Percentiles rank a stretch among this genome's conserved stretches.
phyloP scores from a whole-genome alignment of 2,888 invertebrate species.

The Embidobia sp. region DNA sequence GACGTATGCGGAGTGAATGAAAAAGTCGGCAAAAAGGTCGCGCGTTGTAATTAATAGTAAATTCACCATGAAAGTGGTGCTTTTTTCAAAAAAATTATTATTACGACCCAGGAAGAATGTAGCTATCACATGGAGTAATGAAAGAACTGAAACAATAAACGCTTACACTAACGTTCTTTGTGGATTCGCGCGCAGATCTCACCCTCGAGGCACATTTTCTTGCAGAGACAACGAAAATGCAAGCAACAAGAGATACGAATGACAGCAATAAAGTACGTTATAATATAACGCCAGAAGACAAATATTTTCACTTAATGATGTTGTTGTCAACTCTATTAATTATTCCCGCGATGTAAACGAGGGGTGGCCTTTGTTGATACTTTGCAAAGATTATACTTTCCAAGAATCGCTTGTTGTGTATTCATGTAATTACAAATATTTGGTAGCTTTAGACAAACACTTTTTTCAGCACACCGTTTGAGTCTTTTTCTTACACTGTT shows the following conservation, averaged over 20 bases:
- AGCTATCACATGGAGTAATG: constrained; percentile 57
- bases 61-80: constrained; percentile 25
- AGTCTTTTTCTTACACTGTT: too few species aligned
- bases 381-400: constrained; percentile 40
- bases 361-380: constrained; percentile 35
- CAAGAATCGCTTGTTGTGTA: constrained; percentile 32
- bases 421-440: constrained; percentile 39
- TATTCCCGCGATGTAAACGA: constrained; percentile 51
- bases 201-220: constrained; percentile 64
- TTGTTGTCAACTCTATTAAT: constrained; percentile 64
- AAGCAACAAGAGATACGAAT: constrained; percentile 66
- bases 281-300: constrained; percentile 65
- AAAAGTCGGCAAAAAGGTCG: background rate
- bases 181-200: constrained; percentile 55
- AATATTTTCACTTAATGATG: constrained; percentile 65
- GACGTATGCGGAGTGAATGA: background rate
- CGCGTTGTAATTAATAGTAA: constrained; percentile 42
- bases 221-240: constrained; percentile 62
- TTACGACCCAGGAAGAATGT: constrained; percentile 41
- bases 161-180: constrained; percentile 61
- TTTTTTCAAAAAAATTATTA: constrained; percentile 53
- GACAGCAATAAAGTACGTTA: constrained; percentile 64
- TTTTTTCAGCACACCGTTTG: too few species aligned
- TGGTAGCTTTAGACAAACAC: background rate
- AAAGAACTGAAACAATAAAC: constrained; percentile 66